phyloP scores from a whole-genome alignment of 2,888 invertebrate species.

The Meiosimyza platycephala region DNA sequence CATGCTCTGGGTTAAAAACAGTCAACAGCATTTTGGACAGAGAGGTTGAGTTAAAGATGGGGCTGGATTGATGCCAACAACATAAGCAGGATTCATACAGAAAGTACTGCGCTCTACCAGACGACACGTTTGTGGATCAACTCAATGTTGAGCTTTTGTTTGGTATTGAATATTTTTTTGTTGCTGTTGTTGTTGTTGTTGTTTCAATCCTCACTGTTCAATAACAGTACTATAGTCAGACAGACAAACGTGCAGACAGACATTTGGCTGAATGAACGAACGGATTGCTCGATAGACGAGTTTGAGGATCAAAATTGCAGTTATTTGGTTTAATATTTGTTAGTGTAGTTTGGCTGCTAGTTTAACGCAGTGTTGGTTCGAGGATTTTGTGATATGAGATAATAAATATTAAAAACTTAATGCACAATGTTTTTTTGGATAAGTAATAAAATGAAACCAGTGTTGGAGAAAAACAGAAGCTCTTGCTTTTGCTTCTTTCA shows the following conservation, averaged over 20 bases:
- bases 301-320: constrained; percentile 31
- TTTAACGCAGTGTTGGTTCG: too few species aligned
- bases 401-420: too few species aligned
- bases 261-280: not conserved
- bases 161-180: constrained; percentile 20
- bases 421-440: too few species aligned
- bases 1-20: constrained; percentile 29
- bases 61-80: constrained; percentile 5
- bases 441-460: too few species aligned
- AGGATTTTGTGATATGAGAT: too few species aligned
- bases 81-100: constrained; percentile 27
- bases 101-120: constrained; percentile 61
- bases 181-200: constrained; percentile 4
- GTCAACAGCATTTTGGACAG: not conserved
- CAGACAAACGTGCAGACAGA: constrained; percentile 6
- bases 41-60: not conserved
- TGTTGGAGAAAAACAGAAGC: too few species aligned
- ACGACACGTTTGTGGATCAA: constrained; percentile 63
- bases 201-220: constrained; percentile 2
- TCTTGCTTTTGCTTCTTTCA: not conserved
- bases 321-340: constrained; percentile 32
- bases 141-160: constrained; percentile 49
- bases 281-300: not conserved
- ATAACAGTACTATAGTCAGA: constrained; percentile 7
- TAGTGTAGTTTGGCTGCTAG: not conserved